Conservation (phyloP, 2,888 invertebrate species). For the Ornithoptera priamus region DNA sequence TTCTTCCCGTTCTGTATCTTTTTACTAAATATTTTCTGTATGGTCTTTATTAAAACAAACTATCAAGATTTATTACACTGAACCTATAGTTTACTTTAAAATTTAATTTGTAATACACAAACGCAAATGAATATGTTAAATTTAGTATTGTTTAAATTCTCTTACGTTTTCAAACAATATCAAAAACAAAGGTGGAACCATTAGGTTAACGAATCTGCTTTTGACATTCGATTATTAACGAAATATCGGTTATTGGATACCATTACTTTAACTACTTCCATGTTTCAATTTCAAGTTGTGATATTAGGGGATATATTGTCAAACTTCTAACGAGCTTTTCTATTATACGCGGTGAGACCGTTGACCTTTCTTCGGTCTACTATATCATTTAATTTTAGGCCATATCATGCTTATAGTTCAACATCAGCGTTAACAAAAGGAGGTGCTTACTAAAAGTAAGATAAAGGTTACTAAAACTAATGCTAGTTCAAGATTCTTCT, state of each 20-base stretch:
- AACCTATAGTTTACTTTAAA: too few relatives aligned
- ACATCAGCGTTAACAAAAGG: too few relatives aligned
- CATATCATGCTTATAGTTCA: too few relatives aligned
- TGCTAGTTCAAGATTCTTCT: too few relatives aligned
- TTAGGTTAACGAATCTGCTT: neutral
- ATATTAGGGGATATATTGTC: neutral
- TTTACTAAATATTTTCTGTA: too few relatives aligned
- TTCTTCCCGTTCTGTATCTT: too few relatives aligned
- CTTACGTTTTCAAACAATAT: neutral
- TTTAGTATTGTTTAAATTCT: neutral
- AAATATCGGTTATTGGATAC: neutral
- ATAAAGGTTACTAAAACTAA: too few relatives aligned
- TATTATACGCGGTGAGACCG: neutral
- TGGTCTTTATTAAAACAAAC: too few relatives aligned
- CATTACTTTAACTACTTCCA: neutral
- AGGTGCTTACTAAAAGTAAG: too few relatives aligned
- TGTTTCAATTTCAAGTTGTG: neutral
- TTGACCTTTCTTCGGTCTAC: neutral
- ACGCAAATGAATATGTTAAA: neutral
- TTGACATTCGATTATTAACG: conserved; percentile 1
- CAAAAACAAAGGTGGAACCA: neutral
- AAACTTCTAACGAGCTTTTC: neutral
- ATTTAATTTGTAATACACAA: too few relatives aligned
- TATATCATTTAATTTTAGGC: too few relatives aligned
- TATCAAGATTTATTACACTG: too few relatives aligned